Evolutionary conservation across 1,140 invertebrate genomes (phyloP).

Genomic region (Drosophila ohnishii): DNA sequence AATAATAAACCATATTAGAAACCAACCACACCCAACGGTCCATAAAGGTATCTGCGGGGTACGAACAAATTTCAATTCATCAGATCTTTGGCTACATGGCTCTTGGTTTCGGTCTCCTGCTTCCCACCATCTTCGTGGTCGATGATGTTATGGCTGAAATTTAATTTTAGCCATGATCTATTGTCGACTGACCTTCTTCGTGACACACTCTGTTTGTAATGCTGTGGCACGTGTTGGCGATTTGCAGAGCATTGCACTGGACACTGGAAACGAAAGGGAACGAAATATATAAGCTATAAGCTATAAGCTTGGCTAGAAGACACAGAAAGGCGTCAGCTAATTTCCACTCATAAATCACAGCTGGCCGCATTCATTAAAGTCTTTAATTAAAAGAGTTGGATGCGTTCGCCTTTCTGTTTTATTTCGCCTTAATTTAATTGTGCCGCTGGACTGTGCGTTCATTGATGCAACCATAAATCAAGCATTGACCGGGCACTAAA

Average conservation of each 20-base stretch:
- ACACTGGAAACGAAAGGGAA: conserved; percentile 9
- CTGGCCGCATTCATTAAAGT: conserved; percentile 44
- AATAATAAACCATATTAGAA: not conserved
- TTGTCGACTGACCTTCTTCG: conserved; percentile 67
- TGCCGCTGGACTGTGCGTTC: conserved; percentile 22
- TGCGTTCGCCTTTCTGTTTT: conserved; percentile 38
- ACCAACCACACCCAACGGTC: conserved; percentile 9
- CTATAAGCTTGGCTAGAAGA: not conserved
- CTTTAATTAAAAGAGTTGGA: conserved; percentile 63
- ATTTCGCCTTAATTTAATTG: conserved; percentile 72
- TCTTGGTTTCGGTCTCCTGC: conserved; percentile 30
- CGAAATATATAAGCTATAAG: not conserved
- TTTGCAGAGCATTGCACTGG: conserved; percentile 46
- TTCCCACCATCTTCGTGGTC: conserved; percentile 41
- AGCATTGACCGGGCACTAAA: conserved; percentile 51
- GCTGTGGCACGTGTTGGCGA: conserved; percentile 41
- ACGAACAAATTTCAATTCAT: conserved; percentile 28
- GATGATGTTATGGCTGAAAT: conserved; percentile 52
- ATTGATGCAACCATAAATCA: conserved; percentile 73
- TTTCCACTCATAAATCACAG: conserved; percentile 64
- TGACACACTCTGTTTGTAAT: conserved; percentile 43
- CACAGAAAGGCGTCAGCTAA: conserved; percentile 40
- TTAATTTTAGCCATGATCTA: conserved; percentile 64
- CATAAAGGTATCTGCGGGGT: conserved; percentile 15
- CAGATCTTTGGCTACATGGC: conserved; percentile 21